Evolutionary conservation across 2,113 vertebrate species (phyloP).

Genomic region (Progne subis): DNA sequence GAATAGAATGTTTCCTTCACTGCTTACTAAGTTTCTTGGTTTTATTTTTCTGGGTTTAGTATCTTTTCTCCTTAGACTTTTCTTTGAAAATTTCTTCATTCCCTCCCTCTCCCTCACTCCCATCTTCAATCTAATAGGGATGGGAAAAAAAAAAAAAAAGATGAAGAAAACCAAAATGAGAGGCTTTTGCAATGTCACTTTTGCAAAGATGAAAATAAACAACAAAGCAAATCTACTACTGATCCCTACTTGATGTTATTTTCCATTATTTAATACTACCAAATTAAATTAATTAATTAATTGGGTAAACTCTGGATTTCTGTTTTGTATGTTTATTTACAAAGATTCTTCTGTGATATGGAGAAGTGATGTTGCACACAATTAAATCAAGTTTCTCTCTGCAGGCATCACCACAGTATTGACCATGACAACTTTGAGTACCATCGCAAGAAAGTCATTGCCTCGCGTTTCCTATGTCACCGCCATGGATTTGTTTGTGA

Average conservation of each 20-base stretch:
- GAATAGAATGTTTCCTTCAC: not conserved
- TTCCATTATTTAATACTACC: not conserved
- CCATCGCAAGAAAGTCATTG: constrained; percentile 90
- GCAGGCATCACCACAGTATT: constrained; percentile 95
- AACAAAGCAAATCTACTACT: not conserved
- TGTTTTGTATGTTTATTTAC: not conserved
- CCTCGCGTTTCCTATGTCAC: constrained; percentile 95
- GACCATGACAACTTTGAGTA: constrained; percentile 96
- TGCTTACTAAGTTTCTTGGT: not conserved
- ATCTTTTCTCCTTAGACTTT: not conserved
- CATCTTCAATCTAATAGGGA: not conserved
- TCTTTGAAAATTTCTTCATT: not conserved
- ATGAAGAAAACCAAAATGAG: not conserved
- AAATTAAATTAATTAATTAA: not conserved
- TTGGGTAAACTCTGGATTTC: not conserved
- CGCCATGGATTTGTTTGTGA: constrained; percentile 97
- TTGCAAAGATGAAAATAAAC: not conserved
- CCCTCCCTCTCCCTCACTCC: not conserved
- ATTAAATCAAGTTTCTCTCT: not conserved
- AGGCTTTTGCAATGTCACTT: not conserved
- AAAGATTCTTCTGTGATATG: not conserved
- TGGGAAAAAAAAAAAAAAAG: not conserved
- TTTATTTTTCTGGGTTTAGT: not conserved
- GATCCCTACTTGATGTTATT: not conserved
- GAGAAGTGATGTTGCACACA: not conserved